Percentiles rank a stretch among this genome's conserved stretches.
These are phyloP conservation scores for Pelobates cultripes DNA, from an alignment of 2,797 vertebrate genomes.

Conservation along the genomic window DNA sequence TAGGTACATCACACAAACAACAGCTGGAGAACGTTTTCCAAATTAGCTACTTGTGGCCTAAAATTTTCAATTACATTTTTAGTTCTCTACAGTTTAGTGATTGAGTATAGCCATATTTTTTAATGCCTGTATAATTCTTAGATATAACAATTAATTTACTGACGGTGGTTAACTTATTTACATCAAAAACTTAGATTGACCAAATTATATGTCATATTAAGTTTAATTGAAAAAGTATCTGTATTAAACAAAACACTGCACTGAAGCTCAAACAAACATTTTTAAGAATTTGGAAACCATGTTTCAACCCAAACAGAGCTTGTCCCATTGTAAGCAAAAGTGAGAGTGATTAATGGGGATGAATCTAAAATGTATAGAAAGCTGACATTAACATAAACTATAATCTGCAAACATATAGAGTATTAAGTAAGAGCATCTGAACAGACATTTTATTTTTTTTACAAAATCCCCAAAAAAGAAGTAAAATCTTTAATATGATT, in stretches of 20 bases:
- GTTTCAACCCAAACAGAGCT: constrained; percentile 68
- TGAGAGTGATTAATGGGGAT: constrained; percentile 85
- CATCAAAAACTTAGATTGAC: too few relatives aligned
- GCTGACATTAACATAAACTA: constrained; percentile 91
- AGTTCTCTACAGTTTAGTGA: too few relatives aligned
- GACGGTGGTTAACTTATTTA: too few relatives aligned
- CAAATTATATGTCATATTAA: too few relatives aligned
- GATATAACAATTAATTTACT: too few relatives aligned
- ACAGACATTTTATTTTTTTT: constrained; percentile 20
- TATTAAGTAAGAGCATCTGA: constrained; percentile 82
- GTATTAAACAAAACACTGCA: constrained; percentile 1
- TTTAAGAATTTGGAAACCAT: constrained; percentile 77
- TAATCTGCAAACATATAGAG: constrained; percentile 89
- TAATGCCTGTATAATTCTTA: too few relatives aligned
- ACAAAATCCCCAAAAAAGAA: constrained; percentile 75
- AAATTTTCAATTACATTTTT: too few relatives aligned
- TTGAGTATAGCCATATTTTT: too few relatives aligned
- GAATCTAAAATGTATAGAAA: constrained; percentile 99
- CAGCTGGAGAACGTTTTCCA: too few relatives aligned
- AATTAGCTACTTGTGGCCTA: too few relatives aligned
- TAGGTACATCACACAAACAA: too few relatives aligned
- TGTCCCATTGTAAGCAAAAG: constrained; percentile 72
- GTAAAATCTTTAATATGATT: constrained; percentile 76
- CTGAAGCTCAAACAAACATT: constrained; percentile 72
- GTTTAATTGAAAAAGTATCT: too few relatives aligned